Conservation (phyloP, 2,113 vertebrate genomes). For the Elephantulus edwardii region DNA sequence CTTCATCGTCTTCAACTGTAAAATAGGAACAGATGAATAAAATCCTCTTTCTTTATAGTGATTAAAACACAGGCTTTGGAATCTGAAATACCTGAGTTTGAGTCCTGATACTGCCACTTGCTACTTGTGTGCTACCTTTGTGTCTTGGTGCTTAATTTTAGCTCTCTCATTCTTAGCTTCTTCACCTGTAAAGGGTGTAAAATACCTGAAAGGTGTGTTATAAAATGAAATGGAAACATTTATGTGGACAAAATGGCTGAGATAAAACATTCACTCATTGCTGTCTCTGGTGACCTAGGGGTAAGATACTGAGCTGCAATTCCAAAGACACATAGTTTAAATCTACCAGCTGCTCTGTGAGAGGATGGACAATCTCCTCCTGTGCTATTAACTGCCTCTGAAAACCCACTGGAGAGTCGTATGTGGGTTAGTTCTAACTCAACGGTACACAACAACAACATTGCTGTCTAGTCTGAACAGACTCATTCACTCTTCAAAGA, state of each 20-base stretch:
- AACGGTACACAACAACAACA: too few species aligned
- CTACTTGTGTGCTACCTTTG: constrained; percentile 44
- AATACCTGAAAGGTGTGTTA: background rate
- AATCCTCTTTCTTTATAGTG: background rate
- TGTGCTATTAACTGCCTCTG: too few species aligned
- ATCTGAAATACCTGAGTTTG: constrained; percentile 6
- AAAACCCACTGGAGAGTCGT: too few species aligned
- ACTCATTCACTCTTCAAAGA: too few species aligned
- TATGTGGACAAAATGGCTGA: background rate
- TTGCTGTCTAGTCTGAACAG: too few species aligned
- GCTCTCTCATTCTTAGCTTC: background rate
- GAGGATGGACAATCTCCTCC: too few species aligned
- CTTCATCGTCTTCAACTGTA: background rate
- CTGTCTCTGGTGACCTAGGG: too few species aligned
- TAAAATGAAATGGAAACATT: background rate
- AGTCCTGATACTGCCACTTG: background rate
- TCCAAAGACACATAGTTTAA: too few species aligned
- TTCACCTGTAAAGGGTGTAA: background rate
- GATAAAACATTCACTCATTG: too few species aligned
- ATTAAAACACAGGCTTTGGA: background rate
- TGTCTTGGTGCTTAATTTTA: constrained; percentile 12
- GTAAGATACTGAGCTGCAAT: too few species aligned
- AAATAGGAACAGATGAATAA: constrained; percentile 1
- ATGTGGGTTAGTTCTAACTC: too few species aligned
- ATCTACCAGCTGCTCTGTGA: too few species aligned